These are phyloP conservation scores for Caenorhabditis zanzibari DNA, from an alignment of 2,888 invertebrate genomes.

Conservation along the genomic window DNA sequence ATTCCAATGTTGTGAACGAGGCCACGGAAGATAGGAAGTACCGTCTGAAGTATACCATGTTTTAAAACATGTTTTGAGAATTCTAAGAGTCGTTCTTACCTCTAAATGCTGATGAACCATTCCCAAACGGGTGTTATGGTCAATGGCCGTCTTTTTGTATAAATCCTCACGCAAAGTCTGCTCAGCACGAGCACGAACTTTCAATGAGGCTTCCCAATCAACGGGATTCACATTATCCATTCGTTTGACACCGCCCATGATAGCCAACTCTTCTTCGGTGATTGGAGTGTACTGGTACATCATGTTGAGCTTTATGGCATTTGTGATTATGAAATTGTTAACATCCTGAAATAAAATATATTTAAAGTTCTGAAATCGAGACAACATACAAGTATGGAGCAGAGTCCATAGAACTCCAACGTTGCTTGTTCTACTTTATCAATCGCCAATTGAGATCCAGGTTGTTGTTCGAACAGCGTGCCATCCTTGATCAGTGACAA, in stretches of 20 bases:
- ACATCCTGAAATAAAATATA: slow-evolving; percentile 41
- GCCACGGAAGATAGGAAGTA: slow-evolving; percentile 48
- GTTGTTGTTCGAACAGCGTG: slow-evolving; percentile 12
- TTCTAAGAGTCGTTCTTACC: too few species aligned
- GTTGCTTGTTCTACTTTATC: slow-evolving; percentile 51
- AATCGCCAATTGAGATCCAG: background rate
- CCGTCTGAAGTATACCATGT: slow-evolving; percentile 49
- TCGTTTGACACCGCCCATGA: slow-evolving; percentile 56
- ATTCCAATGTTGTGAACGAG: slow-evolving; percentile 57
- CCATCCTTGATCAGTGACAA: slow-evolving; percentile 45
- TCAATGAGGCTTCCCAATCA: slow-evolving; percentile 61
- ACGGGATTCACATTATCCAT: background rate
- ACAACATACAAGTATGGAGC: slow-evolving; percentile 44
- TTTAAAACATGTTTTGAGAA: too few species aligned
- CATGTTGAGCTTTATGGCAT: slow-evolving; percentile 48
- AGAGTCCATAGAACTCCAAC: slow-evolving; percentile 52
- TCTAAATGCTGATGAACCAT: slow-evolving; percentile 59
- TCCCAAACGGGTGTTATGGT: slow-evolving; percentile 32
- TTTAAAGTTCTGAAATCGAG: background rate
- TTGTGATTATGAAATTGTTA: slow-evolving; percentile 57
- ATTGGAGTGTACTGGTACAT: slow-evolving; percentile 48
- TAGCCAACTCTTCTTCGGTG: slow-evolving; percentile 44
- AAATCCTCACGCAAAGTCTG: slow-evolving; percentile 54
- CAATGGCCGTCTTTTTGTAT: slow-evolving; percentile 35
- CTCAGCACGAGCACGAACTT: slow-evolving; percentile 62